Evolutionary conservation across 2,888 invertebrate species (phyloP).

Genomic region (Gymnoscelis rufifasciata): DNA sequence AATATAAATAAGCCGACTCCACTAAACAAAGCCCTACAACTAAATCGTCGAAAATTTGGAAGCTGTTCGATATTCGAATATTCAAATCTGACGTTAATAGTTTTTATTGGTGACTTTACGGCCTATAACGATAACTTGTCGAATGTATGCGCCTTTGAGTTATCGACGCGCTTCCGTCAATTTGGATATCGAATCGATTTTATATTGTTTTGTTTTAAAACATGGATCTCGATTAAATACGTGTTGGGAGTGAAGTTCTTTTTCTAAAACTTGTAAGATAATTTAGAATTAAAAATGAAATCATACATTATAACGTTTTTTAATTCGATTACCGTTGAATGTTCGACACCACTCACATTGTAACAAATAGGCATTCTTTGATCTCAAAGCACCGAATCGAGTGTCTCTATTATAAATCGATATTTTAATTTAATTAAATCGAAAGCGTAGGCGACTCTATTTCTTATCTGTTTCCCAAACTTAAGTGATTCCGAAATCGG

Average conservation of each 20-base stretch:
- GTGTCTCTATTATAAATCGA: conserved; percentile 45
- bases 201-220: not conserved
- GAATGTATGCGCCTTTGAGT: conserved; percentile 49
- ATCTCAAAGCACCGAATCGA: conserved; percentile 36
- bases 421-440: conserved; percentile 62
- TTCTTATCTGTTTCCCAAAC: conserved; percentile 42
- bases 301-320: too few relatives aligned
- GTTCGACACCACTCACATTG: too few relatives aligned
- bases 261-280: too few relatives aligned
- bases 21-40: conserved; percentile 25
- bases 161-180: conserved; percentile 38
- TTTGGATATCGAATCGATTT: conserved; percentile 25
- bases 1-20: conserved; percentile 17
- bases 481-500: conserved; percentile 49
- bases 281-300: too few relatives aligned
- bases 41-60: conserved; percentile 54
- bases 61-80: conserved; percentile 65
- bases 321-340: too few relatives aligned
- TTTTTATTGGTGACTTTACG: conserved; percentile 73
- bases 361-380: conserved; percentile 1
- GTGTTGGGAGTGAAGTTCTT: too few relatives aligned
- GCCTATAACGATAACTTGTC: conserved; percentile 64
- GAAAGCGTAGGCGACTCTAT: conserved; percentile 45
- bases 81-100: conserved; percentile 67
- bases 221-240: not conserved